Evolutionary conservation across 2,113 vertebrate species (phyloP).

Genomic region (Solea solea): DNA sequence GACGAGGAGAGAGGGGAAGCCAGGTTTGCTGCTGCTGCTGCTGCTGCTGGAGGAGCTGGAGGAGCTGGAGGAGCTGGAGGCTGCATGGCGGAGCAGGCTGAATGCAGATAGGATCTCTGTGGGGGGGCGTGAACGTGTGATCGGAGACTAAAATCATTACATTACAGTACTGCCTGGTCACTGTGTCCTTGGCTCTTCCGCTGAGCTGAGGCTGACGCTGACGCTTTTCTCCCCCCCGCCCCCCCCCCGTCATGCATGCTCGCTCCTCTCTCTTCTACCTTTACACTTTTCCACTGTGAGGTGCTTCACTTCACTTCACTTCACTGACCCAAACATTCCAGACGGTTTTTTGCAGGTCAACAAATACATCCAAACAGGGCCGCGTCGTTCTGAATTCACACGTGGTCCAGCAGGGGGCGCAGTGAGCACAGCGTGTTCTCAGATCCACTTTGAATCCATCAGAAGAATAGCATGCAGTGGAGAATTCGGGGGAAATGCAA

Average conservation of each 20-base stretch:
- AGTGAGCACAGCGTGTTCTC: too few relatives aligned
- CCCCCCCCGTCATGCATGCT: background rate
- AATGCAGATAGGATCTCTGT: constrained; percentile 76
- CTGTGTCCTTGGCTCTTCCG: constrained; percentile 79
- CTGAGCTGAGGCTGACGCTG: constrained; percentile 54
- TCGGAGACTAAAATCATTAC: constrained; percentile 83
- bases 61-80: constrained; percentile 46
- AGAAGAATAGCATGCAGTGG: too few relatives aligned
- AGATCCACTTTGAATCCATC: too few relatives aligned
- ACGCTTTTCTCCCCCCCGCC: constrained; percentile 9
- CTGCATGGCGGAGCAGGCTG: constrained; percentile 62
- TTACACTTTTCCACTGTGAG: background rate
- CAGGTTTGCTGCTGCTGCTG: constrained; percentile 30
- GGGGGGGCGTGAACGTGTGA: constrained; percentile 76
- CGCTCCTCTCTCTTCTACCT: background rate
- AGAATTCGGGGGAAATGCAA: too few relatives aligned
- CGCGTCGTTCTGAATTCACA: too few relatives aligned
- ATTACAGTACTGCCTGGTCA: constrained; percentile 69
- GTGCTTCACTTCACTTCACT: too few relatives aligned
- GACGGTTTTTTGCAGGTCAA: too few relatives aligned
- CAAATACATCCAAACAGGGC: too few relatives aligned
- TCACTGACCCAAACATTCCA: too few relatives aligned
- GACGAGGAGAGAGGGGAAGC: constrained; percentile 18
- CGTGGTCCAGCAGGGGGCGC: too few relatives aligned
- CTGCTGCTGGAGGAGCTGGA: constrained; percentile 44